phyloP scores from a whole-genome alignment of 1,140 invertebrate species.

The Macrosteles quadrilineatus region DNA sequence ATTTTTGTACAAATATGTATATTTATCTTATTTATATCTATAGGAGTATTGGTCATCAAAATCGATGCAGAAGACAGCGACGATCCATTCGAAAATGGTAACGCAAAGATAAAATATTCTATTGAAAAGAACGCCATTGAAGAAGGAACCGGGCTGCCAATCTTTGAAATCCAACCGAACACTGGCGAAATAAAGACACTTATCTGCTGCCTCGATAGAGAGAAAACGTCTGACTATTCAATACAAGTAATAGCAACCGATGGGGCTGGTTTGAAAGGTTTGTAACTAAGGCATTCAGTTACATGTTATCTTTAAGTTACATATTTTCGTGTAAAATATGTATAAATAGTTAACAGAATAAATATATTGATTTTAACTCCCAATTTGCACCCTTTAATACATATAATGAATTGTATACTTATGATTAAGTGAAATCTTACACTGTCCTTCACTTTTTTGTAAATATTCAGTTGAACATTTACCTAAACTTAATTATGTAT shows the following conservation, averaged over 20 bases:
- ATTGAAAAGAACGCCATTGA: constrained; percentile 97
- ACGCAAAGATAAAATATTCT: constrained; percentile 86
- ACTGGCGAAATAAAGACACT: constrained; percentile 94
- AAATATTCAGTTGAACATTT: too few relatives aligned
- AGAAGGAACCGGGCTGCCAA: constrained; percentile 89
- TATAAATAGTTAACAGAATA: too few relatives aligned
- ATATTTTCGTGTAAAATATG: too few relatives aligned
- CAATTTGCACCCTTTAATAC: too few relatives aligned
- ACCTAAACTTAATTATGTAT: too few relatives aligned
- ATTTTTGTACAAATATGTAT: too few relatives aligned
- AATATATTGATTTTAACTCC: too few relatives aligned
- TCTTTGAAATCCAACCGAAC: constrained; percentile 92
- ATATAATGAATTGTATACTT: too few relatives aligned
- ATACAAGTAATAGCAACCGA: constrained; percentile 95
- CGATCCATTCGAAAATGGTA: constrained; percentile 90
- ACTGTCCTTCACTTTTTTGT: too few relatives aligned
- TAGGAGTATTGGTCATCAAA: constrained; percentile 93
- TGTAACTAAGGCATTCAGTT: too few relatives aligned
- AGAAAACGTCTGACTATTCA: constrained; percentile 94
- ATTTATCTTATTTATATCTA: background rate
- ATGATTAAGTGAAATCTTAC: too few relatives aligned
- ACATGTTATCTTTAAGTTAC: too few relatives aligned
- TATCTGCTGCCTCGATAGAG: constrained; percentile 88
- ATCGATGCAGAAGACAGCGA: constrained; percentile 97
- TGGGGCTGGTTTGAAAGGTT: constrained; percentile 85